Evolutionary conservation across 2,113 vertebrate species (phyloP).

Genomic region (Actenoides lindsayi): DNA sequence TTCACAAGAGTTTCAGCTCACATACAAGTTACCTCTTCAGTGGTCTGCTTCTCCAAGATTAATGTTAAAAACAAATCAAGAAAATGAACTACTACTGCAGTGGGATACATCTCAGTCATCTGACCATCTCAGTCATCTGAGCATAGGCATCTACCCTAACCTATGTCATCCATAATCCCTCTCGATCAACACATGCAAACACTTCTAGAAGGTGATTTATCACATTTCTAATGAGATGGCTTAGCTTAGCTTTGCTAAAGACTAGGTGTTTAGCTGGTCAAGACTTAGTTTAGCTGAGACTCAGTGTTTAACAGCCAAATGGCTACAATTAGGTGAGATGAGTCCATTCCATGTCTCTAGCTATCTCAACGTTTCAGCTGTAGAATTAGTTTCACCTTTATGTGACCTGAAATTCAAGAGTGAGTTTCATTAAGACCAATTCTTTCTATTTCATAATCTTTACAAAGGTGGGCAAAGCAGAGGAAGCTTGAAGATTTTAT

Average conservation of each 20-base stretch:
- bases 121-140: neutral
- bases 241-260: neutral
- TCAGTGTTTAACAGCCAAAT: neutral
- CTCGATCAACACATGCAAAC: neutral
- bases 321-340: neutral
- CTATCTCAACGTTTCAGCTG: neutral
- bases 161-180: neutral
- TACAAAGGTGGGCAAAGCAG: neutral
- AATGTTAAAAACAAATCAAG: neutral
- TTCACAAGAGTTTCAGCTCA: neutral
- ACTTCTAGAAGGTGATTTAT: neutral
- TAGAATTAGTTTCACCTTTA: neutral
- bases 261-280: neutral
- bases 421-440: neutral
- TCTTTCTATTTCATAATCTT: rapidly evolving
- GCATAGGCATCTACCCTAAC: neutral
- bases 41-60: neutral
- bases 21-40: rapidly evolving
- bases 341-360: neutral
- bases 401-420: neutral
- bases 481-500: neutral
- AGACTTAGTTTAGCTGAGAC: neutral
- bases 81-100: neutral
- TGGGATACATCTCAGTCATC: neutral
- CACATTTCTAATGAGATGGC: neutral